These are phyloP conservation scores for Dromococcyx pavoninus DNA, from an alignment of 2,797 vertebrate genomes.

Conservation along the genomic window DNA sequence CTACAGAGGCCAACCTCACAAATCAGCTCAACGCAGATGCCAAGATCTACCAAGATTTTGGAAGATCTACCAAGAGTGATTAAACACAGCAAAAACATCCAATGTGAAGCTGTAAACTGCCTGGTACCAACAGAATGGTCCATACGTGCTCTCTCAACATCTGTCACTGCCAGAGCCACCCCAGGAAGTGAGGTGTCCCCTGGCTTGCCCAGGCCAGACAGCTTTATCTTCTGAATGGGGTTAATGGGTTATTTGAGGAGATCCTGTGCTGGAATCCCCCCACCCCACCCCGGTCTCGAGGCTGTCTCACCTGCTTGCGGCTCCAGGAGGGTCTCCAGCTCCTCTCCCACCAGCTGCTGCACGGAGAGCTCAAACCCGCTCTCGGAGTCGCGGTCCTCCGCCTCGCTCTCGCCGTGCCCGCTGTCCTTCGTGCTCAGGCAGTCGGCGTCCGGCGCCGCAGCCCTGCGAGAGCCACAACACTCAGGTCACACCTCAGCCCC, in stretches of 20 bases:
- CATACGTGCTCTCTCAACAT: neutral
- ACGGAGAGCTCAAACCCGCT: constrained; percentile 82
- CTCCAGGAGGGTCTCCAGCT: constrained; percentile 83
- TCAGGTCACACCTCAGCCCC: neutral
- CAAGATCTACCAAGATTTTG: neutral
- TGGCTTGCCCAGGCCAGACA: neutral
- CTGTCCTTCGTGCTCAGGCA: constrained; percentile 88
- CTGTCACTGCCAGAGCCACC: neutral
- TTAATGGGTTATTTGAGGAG: neutral
- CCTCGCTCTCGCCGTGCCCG: constrained; percentile 87
- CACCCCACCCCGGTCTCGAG: neutral
- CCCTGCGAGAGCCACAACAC: constrained; percentile 69
- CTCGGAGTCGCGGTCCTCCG: constrained; percentile 85
- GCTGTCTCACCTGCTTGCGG: constrained; percentile 77
- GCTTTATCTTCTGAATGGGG: neutral
- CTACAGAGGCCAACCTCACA: neutral
- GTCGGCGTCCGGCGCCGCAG: constrained; percentile 81
- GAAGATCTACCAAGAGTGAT: neutral
- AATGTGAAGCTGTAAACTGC: accelerated
- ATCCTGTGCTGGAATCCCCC: neutral
- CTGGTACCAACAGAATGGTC: neutral
- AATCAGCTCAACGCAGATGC: neutral
- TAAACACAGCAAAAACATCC: neutral
- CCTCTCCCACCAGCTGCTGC: constrained; percentile 85
- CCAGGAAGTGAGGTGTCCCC: accelerated